phyloP scores from a whole-genome alignment of 2,113 vertebrate species.

The Cynoglossus semilaevis region DNA sequence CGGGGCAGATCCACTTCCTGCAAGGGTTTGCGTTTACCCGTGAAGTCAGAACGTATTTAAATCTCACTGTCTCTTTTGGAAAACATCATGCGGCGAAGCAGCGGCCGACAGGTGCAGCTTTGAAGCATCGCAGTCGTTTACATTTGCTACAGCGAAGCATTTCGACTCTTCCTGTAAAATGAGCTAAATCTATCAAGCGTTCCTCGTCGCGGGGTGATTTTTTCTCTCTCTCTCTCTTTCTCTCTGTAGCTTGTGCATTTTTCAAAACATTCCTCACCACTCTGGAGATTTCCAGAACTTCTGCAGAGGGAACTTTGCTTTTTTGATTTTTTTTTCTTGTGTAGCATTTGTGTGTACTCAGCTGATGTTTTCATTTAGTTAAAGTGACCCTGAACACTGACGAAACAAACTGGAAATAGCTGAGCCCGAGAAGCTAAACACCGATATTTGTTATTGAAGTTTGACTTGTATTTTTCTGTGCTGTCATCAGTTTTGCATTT shows the following conservation, averaged over 20 bases:
- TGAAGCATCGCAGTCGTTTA: constrained; percentile 35
- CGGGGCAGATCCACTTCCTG: constrained; percentile 42
- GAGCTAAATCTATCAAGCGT: constrained; percentile 21
- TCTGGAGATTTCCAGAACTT: constrained; percentile 7
- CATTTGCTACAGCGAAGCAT: constrained; percentile 23
- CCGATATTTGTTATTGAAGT: constrained; percentile 1
- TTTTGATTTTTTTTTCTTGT: constrained; percentile 2
- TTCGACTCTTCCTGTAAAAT: constrained; percentile 29
- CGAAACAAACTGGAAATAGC: neutral
- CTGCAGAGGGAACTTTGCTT: constrained; percentile 1
- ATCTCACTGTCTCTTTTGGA: constrained; percentile 42
- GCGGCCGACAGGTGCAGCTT: constrained; percentile 51
- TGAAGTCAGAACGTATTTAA: constrained; percentile 62
- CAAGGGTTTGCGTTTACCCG: constrained; percentile 50
- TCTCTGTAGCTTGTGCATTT: constrained; percentile 1
- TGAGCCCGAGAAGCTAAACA: neutral
- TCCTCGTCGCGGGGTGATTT: constrained; percentile 6
- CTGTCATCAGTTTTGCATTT: no score
- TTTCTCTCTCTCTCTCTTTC: neutral
- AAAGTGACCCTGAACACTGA: constrained; percentile 6
- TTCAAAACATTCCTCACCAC: constrained; percentile 1
- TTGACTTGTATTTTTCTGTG: neutral
- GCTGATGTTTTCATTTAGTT: constrained; percentile 4
- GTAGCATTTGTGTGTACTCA: constrained; percentile 2
- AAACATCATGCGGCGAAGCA: constrained; percentile 23